Percentiles rank a stretch among this genome's conserved stretches.
These are phyloP conservation scores for Shinisaurus crocodilurus DNA, from an alignment of 2,113 vertebrate species.

Conservation along the genomic window DNA sequence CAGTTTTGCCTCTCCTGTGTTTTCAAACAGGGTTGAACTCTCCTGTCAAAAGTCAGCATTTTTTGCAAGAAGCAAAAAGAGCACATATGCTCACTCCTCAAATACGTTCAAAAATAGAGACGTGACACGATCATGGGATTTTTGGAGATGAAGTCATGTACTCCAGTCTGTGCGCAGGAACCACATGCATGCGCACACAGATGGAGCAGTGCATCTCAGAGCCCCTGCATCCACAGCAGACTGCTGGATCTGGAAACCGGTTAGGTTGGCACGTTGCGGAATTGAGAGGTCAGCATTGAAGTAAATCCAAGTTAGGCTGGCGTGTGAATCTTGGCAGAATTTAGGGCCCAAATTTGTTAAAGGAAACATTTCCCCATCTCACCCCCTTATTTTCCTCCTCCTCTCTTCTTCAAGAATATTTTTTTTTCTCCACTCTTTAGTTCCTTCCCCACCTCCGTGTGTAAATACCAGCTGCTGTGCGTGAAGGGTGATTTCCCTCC, in stretches of 20 bases:
- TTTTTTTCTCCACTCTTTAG: constrained; percentile 21
- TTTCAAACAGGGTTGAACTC: constrained; percentile 1
- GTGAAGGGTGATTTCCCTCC: constrained; percentile 67
- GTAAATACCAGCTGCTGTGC: constrained; percentile 46
- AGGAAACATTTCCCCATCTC: neutral
- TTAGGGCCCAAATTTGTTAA: constrained; percentile 9
- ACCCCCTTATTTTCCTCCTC: neutral
- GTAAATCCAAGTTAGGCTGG: neutral
- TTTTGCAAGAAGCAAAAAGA: neutral
- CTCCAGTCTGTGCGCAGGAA: too few species aligned
- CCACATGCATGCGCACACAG: neutral
- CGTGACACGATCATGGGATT: neutral
- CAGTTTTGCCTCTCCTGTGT: neutral
- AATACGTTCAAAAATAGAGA: neutral
- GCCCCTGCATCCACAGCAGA: neutral
- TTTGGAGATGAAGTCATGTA: neutral
- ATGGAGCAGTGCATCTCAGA: neutral
- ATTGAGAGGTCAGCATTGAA: neutral
- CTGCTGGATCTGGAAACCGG: neutral
- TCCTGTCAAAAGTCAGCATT: neutral
- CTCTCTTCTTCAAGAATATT: constrained; percentile 36
- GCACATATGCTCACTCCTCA: neutral
- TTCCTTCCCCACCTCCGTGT: constrained; percentile 41
- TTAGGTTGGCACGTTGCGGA: neutral
- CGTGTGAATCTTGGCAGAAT: constrained; percentile 2